Percentiles rank a stretch among this genome's conserved stretches.
These are phyloP conservation scores for Neoaliturus tenellus DNA, from an alignment of 2,888 invertebrate species.

Conservation along the genomic window DNA sequence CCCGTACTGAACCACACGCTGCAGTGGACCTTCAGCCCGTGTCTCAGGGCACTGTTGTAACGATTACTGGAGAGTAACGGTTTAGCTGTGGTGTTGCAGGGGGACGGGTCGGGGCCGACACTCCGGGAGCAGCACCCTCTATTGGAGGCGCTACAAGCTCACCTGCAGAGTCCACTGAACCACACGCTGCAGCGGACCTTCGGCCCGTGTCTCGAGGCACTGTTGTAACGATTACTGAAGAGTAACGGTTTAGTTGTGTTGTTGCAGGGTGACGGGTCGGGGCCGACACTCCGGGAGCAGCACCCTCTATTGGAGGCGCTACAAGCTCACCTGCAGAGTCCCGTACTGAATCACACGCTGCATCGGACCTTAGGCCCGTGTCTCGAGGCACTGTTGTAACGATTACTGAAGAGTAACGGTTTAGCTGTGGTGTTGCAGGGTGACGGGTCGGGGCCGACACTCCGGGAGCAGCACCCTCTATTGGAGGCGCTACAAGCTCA, in stretches of 20 bases:
- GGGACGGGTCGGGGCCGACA: conserved; percentile 75
- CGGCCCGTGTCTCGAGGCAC: background rate
- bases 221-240: too few relatives aligned
- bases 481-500: conserved; percentile 79
- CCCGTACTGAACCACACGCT: too few relatives aligned
- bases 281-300: conserved; percentile 68
- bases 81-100: conserved; percentile 69
- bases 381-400: conserved; percentile 76
- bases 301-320: conserved; percentile 84
- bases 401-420: too few relatives aligned
- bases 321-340: conserved; percentile 69
- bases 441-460: conserved; percentile 74
- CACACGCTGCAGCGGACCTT: background rate
- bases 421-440: conserved; percentile 72
- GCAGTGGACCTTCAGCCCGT: too few relatives aligned
- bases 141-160: conserved; percentile 79
- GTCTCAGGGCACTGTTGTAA: too few relatives aligned
- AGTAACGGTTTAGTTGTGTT: too few relatives aligned
- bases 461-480: conserved; percentile 76
- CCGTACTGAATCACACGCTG: conserved; percentile 70
- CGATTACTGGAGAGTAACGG: too few relatives aligned
- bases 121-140: conserved; percentile 76
- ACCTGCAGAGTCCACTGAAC: background rate
- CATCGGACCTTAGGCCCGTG: background rate
- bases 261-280: conserved; percentile 76